Evolutionary conservation across 2,797 vertebrate genomes (phyloP), one percentile per base, ranked within the genome.

Genomic region (Gouania willdenowi): DNA sequence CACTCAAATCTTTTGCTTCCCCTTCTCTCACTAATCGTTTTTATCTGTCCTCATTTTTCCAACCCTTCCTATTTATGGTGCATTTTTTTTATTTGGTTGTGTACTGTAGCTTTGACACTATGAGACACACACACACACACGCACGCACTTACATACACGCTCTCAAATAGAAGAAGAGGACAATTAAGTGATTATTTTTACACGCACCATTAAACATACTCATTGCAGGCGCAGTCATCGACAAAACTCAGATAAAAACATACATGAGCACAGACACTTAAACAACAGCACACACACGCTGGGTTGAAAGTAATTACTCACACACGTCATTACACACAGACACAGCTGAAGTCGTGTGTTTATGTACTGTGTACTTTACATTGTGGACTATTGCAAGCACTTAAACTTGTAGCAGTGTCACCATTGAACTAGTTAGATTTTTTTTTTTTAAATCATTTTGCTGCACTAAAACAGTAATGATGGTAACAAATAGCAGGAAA

Each of bases 161-260:
- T 14, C 60, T 57, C 71, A 78, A 81, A 81, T 74, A 62, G 75
- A n/a, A 79, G 57, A 55, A 64, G 70, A 69, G 29, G 16, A 55
- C 65, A 66, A 82, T 84, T 81, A 83, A 79, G 78, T 79, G 77
- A 85, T 83, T 75, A 87, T 82, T 81, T 81, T 65, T 65, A 67
- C 77, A 85, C 81, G 85, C 78, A 71, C 77, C 81, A 81, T 83
- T 83, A 85, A 83, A 85, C 82, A 79, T 69, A 71, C 76, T 83
- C 61, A 81, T 71, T 71, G 74, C 71, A 49, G 57, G 41, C 67
- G 56, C 27, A 77, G 73, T 72, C 78, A 61, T 30, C 48, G 71
- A 77, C 66, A 79, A 79, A 82, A 67, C 67, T 30, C 57, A 48
- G 73, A 80, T 71, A 73, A 77, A 83, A 79, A 83, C 71, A 77